Evolutionary conservation across 1,140 invertebrate species (phyloP).

Genomic region (Brachionus rotundiformis): DNA sequence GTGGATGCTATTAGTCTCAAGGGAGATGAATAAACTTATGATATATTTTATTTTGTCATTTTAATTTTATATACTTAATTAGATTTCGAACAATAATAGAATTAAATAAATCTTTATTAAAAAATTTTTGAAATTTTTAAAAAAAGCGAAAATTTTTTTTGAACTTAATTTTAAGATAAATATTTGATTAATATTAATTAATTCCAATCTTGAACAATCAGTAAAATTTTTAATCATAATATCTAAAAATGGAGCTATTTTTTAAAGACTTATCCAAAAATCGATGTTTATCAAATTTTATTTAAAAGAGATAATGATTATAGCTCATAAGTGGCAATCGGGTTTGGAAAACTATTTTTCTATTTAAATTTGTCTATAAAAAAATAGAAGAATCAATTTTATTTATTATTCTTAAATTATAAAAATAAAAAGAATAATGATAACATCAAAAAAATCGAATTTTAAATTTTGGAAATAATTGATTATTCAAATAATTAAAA

Average conservation of each 20-base stretch:
- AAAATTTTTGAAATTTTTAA: too few species aligned
- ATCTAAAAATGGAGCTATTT: neutral
- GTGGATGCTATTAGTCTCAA: slow-evolving; percentile 50
- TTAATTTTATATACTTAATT: neutral
- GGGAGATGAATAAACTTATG: slow-evolving; percentile 30
- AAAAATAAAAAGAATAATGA: too few species aligned
- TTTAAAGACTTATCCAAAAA: neutral
- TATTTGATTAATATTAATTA: neutral
- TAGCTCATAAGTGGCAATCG: neutral
- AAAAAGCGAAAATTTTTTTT: neutral
- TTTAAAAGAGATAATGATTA: neutral
- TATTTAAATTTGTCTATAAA: neutral
- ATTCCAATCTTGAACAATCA: neutral
- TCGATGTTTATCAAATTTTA: neutral
- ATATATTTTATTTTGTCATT: neutral
- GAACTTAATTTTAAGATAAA: neutral
- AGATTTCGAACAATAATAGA: too few species aligned
- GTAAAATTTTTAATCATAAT: neutral
- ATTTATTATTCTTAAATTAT: too few species aligned
- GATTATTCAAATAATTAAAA: neutral
- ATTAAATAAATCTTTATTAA: neutral
- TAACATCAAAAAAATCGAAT: neutral
- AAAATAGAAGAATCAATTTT: too few species aligned
- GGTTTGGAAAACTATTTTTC: neutral
- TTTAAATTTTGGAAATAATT: neutral